Evolutionary conservation across 1,140 invertebrate species (phyloP), one percentile per base, ranked within the genome.

Genomic region (Schlechtendalia chinensis): DNA sequence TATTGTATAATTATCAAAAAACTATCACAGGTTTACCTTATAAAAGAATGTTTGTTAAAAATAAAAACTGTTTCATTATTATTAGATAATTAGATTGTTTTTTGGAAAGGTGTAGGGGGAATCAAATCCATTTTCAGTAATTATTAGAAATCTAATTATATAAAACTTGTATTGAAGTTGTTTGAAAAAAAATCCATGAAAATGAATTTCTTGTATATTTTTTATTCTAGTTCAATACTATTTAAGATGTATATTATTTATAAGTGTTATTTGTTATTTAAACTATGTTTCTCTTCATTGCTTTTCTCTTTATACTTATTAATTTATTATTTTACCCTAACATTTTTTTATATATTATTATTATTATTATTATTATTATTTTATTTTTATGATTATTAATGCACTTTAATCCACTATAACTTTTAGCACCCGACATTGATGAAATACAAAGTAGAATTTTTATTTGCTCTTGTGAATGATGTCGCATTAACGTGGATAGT

Each of bases 261-360:
- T 79, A 79, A 79, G 75, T 79, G 75, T 79, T 79, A 79, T 79
- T 79, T 79, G 75, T 79, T 79, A 16, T 79, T 79, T 79, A 79
- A 47, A 79, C 58, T 79, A 59, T 75, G 72, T 77, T 79, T 79
- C 39, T 63, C 75, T 79, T 79, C 58, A 50, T 61, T 61, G 16
- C 75, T 79, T 79, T 79, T 79, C 10, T 79, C 58, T 79, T 79
- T 79, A 79, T 39, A 47, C 58, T 79, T 79, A 63, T 79, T 79
- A 63, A 79, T 79, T 79, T 79, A 79, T 79, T 79, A 79, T 79
- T 79, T 79, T 47, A 79, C 22, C 56, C 47, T 63, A 79, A 79
- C 56, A 47, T 63, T 39, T 61, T 50, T 50, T 77, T 22, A n/a
- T n/a, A n/a, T n/a, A n/a, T 58, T 61, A 77, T 39, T 45, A 77